Evolutionary conservation across 2,113 vertebrate species (phyloP).

Genomic region (Brachyhypopomus occidentalis): DNA sequence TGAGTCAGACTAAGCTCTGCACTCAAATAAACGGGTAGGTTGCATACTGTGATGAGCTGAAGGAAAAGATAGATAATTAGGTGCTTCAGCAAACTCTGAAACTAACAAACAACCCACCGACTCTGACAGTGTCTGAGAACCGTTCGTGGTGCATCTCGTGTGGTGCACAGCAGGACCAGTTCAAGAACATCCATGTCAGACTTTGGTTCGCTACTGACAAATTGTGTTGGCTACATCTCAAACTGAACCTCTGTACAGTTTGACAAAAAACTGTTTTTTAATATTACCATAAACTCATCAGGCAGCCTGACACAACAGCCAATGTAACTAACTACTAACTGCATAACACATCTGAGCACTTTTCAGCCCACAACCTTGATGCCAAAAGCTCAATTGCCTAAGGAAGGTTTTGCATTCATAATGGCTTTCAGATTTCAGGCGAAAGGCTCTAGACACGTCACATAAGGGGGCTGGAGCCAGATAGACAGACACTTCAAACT

Average conservation of each 20-base stretch:
- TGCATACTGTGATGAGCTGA: neutral
- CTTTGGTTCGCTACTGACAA: too few species aligned
- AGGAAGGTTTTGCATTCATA: neutral
- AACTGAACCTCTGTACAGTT: too few species aligned
- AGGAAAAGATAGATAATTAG: neutral
- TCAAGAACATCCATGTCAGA: too few species aligned
- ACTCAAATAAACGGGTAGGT: neutral
- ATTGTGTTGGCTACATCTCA: too few species aligned
- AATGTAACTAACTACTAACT: neutral
- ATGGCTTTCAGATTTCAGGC: neutral
- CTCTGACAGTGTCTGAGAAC: neutral
- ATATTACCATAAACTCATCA: neutral
- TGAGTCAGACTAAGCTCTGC: too few species aligned
- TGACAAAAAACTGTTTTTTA: too few species aligned
- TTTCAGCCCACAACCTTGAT: neutral
- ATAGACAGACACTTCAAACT: neutral
- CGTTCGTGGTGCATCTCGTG: neutral
- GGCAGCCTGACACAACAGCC: neutral
- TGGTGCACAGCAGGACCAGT: neutral
- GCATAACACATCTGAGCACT: neutral
- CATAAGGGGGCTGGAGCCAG: constrained; percentile 13
- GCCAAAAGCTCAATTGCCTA: neutral
- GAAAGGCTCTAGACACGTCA: neutral
- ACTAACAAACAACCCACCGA: too few species aligned
- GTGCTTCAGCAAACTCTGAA: too few species aligned